These are phyloP conservation scores for Musca domestica DNA, from an alignment of 1,140 invertebrate genomes.

Conservation along the genomic window DNA sequence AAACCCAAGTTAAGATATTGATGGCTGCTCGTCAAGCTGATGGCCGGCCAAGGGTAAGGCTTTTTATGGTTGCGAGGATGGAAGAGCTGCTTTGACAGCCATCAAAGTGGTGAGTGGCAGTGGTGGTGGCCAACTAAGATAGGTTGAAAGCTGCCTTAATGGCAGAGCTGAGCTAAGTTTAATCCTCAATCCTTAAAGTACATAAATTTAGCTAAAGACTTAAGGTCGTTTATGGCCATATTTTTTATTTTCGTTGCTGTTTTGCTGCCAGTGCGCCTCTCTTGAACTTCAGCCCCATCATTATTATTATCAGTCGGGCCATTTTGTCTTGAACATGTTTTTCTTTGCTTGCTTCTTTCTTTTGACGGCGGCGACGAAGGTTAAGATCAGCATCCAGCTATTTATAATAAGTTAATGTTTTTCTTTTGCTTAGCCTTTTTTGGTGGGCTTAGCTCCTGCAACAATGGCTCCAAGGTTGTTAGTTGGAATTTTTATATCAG, in stretches of 20 bases:
- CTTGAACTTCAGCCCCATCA: background rate
- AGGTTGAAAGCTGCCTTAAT: background rate
- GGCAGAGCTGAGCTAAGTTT: background rate
- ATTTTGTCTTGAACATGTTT: background rate
- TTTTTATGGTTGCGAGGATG: too few species aligned
- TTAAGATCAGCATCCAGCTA: background rate
- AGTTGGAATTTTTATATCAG: slow-evolving; percentile 7
- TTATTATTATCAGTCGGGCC: background rate
- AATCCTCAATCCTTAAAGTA: background rate
- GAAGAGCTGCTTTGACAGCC: too few species aligned
- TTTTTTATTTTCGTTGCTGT: background rate
- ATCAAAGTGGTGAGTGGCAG: too few species aligned
- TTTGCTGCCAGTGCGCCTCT: background rate
- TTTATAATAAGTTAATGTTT: slow-evolving; percentile 13
- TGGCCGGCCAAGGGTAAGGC: background rate
- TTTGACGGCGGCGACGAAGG: background rate
- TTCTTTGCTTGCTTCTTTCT: background rate
- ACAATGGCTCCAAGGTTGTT: background rate
- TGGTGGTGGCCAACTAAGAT: too few species aligned
- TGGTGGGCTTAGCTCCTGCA: background rate
- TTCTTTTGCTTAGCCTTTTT: background rate
- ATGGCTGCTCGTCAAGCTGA: slow-evolving; percentile 6
- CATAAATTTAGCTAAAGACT: slow-evolving; percentile 7
- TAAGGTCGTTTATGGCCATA: slow-evolving; percentile 10
- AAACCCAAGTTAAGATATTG: background rate